Evolutionary conservation across 2,888 invertebrate genomes (phyloP), one percentile per base, ranked within the genome.

Genomic region (Balanococcus diminutus): DNA sequence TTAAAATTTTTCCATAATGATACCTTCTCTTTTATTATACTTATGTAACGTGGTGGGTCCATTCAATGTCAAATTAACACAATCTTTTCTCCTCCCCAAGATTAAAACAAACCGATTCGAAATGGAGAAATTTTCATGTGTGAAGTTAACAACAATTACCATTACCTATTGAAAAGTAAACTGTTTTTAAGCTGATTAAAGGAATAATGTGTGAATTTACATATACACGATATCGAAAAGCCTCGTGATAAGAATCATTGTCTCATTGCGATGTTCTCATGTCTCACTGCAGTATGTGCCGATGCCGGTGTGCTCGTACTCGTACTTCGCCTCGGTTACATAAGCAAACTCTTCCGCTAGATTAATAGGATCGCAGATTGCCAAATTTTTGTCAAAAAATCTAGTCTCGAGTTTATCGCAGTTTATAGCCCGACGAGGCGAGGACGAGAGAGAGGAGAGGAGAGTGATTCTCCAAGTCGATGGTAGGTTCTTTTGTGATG

Each of bases 91-190:
- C 8, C 31, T 31, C 2, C 11, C 72, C 14, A 31, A 72, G 72
- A 72, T 31, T 72, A 22, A 31, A 31, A 28, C 25, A 46, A 5
- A 5, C 14, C 56, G 22, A 56, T 56, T 32, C 72, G 31, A 72
- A 31, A 72, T n/a, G n/a, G 28, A 72, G 16, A n/a, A 32, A 72
- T 32, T 14, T 28, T 4, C 31, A 31, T 72, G 31, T 32, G 72
- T 72, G 72, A 31, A 31, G 31, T 72, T 16, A 11, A 6, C n/a
- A 28, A 22, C 19, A 56, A 2, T 56, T 56, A 56, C 56, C 8
- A 36, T 36, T 72, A 72, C 31, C 28, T 72, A 32, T 32, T 72
- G 72, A n/a, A 56, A 56, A 67, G 67, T 67, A 67, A 67, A 67
- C 28, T 31, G 67, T 67, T 67, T 51, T 67, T 31, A 67, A 67